A percentile compares a stretch with the other conserved stretches of the same genome.
Evolutionary conservation across 2,797 vertebrate species (phyloP).

Genomic region (Avahi laniger): DNA sequence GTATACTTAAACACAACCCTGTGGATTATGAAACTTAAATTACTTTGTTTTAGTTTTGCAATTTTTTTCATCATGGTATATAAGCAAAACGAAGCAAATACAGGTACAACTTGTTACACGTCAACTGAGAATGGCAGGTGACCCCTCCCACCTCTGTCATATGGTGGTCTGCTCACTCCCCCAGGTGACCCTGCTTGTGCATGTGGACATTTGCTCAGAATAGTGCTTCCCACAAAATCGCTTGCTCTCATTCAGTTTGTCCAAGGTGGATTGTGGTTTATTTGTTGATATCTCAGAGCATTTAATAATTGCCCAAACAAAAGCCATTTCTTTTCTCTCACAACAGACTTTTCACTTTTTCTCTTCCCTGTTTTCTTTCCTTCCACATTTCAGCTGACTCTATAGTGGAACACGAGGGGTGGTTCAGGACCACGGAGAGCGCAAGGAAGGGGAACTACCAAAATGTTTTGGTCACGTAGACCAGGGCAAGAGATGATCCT

Average conservation of each 20-base stretch:
- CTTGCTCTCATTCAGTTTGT: neutral
- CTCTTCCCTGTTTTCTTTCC: neutral
- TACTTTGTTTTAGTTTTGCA: neutral
- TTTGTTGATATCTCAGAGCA: neutral
- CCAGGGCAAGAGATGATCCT: neutral
- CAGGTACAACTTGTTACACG: neutral
- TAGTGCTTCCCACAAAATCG: neutral
- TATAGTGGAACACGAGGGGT: neutral
- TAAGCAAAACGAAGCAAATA: neutral
- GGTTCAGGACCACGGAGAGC: slow-evolving; percentile 71
- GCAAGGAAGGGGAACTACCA: neutral
- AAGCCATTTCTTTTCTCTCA: neutral
- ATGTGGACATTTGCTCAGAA: neutral
- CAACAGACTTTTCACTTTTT: neutral
- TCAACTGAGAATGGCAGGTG: neutral
- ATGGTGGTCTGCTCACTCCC: neutral
- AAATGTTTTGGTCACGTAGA: neutral
- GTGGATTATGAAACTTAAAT: neutral
- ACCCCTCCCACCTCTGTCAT: neutral
- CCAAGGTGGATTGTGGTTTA: neutral
- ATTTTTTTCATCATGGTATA: neutral
- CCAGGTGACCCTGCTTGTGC: neutral
- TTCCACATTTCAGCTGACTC: neutral
- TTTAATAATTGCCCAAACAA: neutral
- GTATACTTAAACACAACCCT: neutral